Base-by-base conservation (phyloP, 2,888 invertebrate genomes). In the Pilophorus perplexus region DNA sequence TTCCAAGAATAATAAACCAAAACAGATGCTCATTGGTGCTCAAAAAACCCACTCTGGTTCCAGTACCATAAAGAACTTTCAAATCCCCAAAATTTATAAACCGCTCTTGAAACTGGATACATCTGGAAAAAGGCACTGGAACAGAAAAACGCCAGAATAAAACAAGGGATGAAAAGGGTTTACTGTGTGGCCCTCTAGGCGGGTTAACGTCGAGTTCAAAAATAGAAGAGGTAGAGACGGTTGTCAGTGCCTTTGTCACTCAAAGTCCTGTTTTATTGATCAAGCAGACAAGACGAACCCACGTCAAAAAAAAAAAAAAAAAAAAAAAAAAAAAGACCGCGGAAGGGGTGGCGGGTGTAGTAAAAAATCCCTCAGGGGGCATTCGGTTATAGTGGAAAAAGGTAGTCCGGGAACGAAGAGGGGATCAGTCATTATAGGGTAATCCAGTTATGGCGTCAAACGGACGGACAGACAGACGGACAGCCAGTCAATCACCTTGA, bases 401-500 rank as follows among this genome's bases (percentile, higher is more conserved):
- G 42, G 42, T 27, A 55, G 54, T 37, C 20, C 33, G 48, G 37
- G 40, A 23, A 20, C 2, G 33, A 27, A 33, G 52, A 52, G 23
- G 23, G 25, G 28, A 59, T 66, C 66, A 66, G 55, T 66, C 57
- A 66, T 59, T 55, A 65, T 40, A 48, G 66, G 66, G 66, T 66
- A 66, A 66, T 66, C 66, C 66, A 57, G 66, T 66, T 66, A 66
- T 66, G 57, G 66, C 66, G 66, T 66, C 55, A 55, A 33, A 48
- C 55, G 48, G 66, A 44, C 66, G 25, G 66, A 66, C 57, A 48
- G 62, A 27, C 62, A 57, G 57, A 37, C 64, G 40, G 66, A 57
- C 66, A 66, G 57, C 64, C 33, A 54, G 64, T 64, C 64, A 64
- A 64, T 64, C 64, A 64, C 20, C 20, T 20, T 62, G 62, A 62